Conservation (phyloP, 2,888 invertebrate species). For the Ashinkailepas kermadecensis region DNA sequence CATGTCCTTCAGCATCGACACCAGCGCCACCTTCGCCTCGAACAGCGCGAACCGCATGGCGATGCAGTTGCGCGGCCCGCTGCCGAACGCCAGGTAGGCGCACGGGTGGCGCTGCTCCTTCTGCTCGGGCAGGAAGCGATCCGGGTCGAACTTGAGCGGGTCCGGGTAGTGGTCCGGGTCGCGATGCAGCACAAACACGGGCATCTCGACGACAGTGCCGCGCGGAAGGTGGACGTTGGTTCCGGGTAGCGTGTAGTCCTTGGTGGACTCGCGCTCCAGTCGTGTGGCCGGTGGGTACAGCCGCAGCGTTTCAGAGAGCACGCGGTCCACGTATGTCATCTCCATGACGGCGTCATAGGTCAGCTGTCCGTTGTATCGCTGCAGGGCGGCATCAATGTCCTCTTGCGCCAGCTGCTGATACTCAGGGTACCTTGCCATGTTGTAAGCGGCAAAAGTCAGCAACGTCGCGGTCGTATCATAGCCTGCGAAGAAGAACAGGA, state of each 20-base stretch:
- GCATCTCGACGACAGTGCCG: conserved; percentile 44
- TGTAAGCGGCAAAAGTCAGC: conserved; percentile 51
- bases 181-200: conserved; percentile 53
- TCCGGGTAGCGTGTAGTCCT: conserved; percentile 31
- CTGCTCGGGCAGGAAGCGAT: conserved; percentile 42
- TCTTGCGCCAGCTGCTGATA: conserved; percentile 48
- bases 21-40: conserved; percentile 47
- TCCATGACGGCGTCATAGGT: conserved; percentile 48
- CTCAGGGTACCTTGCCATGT: conserved; percentile 48
- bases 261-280: conserved; percentile 43
- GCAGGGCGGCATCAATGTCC: conserved; percentile 46
- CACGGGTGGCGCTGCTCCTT: conserved; percentile 30
- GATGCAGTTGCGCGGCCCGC: conserved; percentile 35
- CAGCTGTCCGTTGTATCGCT: conserved; percentile 45
- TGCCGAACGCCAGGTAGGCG: conserved; percentile 35
- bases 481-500: conserved; percentile 54
- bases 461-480: conserved; percentile 57
- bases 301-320: conserved; percentile 53
- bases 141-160: conserved; percentile 51
- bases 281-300: conserved; percentile 53
- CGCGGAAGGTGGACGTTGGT: conserved; percentile 27
- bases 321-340: conserved; percentile 51
- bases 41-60: conserved; percentile 48
- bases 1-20: conserved; percentile 45
- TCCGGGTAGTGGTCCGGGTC: conserved; percentile 54